A percentile compares a stretch with the other conserved stretches of the same genome.
phyloP scores from a whole-genome alignment of 2,797 vertebrate genomes.

The Babyrousa celebensis region DNA sequence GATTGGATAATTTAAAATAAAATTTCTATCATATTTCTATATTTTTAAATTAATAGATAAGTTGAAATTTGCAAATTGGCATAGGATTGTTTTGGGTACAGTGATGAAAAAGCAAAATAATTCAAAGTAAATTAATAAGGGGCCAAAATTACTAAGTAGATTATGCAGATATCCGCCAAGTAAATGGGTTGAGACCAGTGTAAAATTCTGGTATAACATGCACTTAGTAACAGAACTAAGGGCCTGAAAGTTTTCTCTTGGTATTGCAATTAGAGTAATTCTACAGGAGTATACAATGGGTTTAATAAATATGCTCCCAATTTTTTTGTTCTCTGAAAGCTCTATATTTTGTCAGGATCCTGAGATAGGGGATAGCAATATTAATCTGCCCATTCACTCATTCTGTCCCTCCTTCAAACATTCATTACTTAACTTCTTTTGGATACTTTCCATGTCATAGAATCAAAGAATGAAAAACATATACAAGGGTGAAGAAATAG shows the following conservation, averaged over 20 bases:
- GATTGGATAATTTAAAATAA: not conserved
- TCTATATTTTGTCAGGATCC: not conserved
- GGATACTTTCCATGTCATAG: too few species aligned
- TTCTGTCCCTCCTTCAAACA: not conserved
- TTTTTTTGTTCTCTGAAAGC: not conserved
- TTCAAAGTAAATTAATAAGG: not conserved
- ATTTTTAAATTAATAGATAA: not conserved
- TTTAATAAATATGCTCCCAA: too few species aligned
- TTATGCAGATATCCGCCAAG: not conserved
- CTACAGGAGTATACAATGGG: not conserved
- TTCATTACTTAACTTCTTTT: not conserved
- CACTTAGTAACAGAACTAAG: not conserved
- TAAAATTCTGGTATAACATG: not conserved
- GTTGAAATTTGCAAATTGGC: not conserved
- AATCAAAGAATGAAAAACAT: not conserved
- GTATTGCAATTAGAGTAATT: not conserved
- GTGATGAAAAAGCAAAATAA: not conserved
- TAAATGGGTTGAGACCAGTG: not conserved
- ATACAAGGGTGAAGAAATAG: too few species aligned
- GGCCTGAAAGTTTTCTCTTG: not conserved
- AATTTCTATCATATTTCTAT: not conserved
- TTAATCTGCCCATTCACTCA: accelerated
- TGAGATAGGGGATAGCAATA: not conserved
- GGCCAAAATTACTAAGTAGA: not conserved
- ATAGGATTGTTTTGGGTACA: too few species aligned